A percentile compares a stretch with the other conserved stretches of the same genome.
These are phyloP conservation scores for Choloepus hoffmanni DNA, from an alignment of 2,113 vertebrate species.

Conservation along the genomic window DNA sequence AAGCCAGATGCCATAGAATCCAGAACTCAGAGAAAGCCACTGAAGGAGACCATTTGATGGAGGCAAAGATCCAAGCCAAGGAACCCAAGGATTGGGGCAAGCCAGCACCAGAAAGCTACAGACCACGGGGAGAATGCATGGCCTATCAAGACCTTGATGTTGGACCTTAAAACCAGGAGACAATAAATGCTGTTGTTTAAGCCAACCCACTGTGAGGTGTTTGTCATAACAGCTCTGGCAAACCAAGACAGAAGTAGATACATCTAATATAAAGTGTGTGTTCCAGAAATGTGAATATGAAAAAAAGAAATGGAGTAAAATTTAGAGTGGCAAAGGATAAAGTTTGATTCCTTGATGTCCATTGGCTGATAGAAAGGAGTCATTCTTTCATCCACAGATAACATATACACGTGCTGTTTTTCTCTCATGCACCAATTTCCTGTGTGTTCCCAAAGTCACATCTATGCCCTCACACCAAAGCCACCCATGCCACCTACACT, in stretches of 20 bases:
- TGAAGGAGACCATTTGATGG: no score
- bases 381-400: not conserved
- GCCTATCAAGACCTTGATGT: no score
- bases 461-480: not conserved
- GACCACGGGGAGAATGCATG: no score
- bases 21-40: no score
- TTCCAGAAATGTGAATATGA: not conserved
- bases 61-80: no score
- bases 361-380: not conserved
- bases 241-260: not conserved
- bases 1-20: no score
- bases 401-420: not conserved
- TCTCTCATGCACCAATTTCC: not conserved
- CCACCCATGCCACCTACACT: not conserved
- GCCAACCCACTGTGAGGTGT: no score
- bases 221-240: no score
- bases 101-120: no score
- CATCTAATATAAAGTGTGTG: not conserved
- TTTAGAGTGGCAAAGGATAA: not conserved
- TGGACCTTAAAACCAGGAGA: no score
- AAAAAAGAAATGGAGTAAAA: not conserved
- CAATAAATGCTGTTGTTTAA: no score
- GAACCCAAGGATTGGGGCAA: no score
- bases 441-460: not conserved
- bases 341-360: not conserved